These are phyloP conservation scores for Cylas formicarius DNA, from an alignment of 1,140 invertebrate genomes.

Conservation along the genomic window DNA sequence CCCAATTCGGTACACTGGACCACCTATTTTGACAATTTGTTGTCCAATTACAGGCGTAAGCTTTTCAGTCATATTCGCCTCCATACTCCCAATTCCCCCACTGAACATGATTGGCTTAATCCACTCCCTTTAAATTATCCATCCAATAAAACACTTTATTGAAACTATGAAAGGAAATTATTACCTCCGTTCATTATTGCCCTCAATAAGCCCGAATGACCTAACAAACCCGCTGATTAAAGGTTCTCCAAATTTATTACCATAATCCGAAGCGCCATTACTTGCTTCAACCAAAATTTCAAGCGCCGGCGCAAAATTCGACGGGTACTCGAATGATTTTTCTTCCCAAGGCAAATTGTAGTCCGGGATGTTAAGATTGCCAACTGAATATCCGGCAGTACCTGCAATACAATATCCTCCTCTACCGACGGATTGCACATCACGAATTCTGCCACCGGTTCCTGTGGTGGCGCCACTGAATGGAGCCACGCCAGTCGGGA, in stretches of 20 bases:
- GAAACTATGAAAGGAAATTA: no score
- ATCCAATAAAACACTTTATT: background rate
- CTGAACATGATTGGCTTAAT: constrained; percentile 99
- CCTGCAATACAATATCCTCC: constrained; percentile 91
- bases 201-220: constrained; percentile 75
- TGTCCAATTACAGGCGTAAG: constrained; percentile 66
- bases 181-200: constrained; percentile 51
- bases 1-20: constrained; percentile 93
- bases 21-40: constrained; percentile 89
- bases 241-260: constrained; percentile 98
- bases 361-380: constrained; percentile 39
- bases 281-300: constrained; percentile 90
- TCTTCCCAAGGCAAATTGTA: constrained; percentile 89
- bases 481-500: constrained; percentile 90
- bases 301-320: constrained; percentile 82
- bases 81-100: constrained; percentile 87
- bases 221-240: constrained; percentile 85
- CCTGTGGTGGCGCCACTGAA: constrained; percentile 96
- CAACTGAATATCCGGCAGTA: constrained; percentile 93
- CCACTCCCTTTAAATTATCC: constrained; percentile 72
- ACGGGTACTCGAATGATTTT: constrained; percentile 64
- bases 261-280: constrained; percentile 97
- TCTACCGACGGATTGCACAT: constrained; percentile 88
- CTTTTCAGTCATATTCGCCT: constrained; percentile 72
- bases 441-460: constrained; percentile 88